A percentile compares a stretch with the other conserved stretches of the same genome.
Conservation (phyloP, 2,797 vertebrate species). For the Nyctibius grandis region DNA sequence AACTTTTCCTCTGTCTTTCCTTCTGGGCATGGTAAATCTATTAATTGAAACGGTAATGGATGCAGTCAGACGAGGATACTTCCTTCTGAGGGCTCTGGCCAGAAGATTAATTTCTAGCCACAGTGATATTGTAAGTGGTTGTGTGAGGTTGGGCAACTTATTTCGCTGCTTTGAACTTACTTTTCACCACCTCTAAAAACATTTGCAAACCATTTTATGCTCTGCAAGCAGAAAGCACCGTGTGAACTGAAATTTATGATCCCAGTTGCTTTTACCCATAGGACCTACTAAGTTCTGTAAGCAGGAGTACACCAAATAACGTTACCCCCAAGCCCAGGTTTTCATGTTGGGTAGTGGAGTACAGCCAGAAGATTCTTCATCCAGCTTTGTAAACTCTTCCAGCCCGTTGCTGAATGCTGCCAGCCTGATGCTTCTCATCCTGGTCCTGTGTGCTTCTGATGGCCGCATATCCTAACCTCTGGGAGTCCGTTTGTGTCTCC, state of each 20-base stretch:
- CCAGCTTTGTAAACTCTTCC: neutral
- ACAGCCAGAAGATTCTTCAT: neutral
- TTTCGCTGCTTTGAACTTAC: neutral
- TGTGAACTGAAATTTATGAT: neutral
- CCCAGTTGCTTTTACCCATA: neutral
- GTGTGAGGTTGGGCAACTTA: neutral
- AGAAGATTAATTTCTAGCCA: slow-evolving; percentile 11
- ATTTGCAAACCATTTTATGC: neutral
- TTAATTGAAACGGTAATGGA: slow-evolving; percentile 20
- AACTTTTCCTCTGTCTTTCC: neutral
- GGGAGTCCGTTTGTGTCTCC: neutral
- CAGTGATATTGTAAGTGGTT: neutral
- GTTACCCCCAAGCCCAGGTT: neutral
- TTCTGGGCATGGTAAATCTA: neutral
- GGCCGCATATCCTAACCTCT: fast-evolving
- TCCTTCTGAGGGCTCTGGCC: neutral
- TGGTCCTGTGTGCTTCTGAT: neutral
- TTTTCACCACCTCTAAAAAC: neutral
- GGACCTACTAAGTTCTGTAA: neutral
- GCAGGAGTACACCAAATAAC: neutral
- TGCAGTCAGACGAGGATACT: slow-evolving; percentile 5
- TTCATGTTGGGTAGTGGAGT: neutral
- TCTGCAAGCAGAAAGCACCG: neutral
- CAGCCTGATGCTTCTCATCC: neutral
- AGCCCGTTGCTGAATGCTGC: neutral